Evolutionary conservation across 2,797 vertebrate species (phyloP), one percentile per base, ranked within the genome.

Genomic region (Aratinga solstitialis): DNA sequence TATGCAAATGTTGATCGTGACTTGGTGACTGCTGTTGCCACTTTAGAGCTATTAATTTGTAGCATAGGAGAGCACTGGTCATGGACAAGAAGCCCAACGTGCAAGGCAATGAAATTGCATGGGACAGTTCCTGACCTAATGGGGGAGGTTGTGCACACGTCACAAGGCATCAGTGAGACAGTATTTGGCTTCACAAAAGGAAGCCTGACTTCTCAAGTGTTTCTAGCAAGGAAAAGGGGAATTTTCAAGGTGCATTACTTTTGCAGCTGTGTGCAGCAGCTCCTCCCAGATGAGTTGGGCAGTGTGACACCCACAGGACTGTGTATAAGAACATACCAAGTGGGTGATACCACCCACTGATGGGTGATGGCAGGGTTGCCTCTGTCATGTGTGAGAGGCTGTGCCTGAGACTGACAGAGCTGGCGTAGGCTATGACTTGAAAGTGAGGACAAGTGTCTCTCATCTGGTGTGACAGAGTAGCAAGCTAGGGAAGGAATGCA

Each of bases 111-210:
- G 61, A n/a, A 48, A 50, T 20, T 7, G 1, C 23, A 9, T 0
- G 3, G 74, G 15, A 18, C 40, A 84, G 17, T 54, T 67, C 36
- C 74, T 63, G 78, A 45, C n/a, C 47, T 62, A 14, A 3, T 1
- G 0, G 29, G 4, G 17, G 20, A 72, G 18, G 26, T 36, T 36
- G 45, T 72, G 32, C 21, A 6, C n/a, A 9, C 11, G 11, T 47
- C 42, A 13, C 1, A 0, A 29, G 20, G 13, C 34, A 13, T n/a
- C 0, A 0, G 22, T 54, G 74, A 50, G 53, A 30, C 18, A 22
- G 24, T 5, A 20, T 66, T 63, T 82, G 21, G 48, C 38, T n/a
- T 38, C 14, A 5, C 5, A 45, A 58, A 29, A 69, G 36, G 50
- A 68, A 73, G 24, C 24, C 43, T 71, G 40, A 40, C 36, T 54